Conservation (phyloP, 2,113 vertebrate genomes). For the Chiloscyllium plagiosum region DNA sequence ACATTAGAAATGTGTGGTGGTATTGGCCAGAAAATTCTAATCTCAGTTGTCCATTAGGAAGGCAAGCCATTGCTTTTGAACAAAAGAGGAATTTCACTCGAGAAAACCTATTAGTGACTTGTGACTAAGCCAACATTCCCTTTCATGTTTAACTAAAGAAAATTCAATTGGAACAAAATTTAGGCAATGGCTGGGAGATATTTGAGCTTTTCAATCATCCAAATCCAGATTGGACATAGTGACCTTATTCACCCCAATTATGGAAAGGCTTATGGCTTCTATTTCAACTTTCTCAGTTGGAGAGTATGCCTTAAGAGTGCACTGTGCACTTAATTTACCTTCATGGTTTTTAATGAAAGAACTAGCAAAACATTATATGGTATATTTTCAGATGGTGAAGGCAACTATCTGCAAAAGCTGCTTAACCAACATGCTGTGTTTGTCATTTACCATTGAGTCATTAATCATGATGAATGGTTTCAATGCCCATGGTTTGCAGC, state of each 20-base stretch:
- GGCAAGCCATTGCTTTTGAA: neutral
- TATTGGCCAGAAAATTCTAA: neutral
- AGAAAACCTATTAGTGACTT: neutral
- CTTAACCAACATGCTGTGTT: neutral
- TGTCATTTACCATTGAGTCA: neutral
- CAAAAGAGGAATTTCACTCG: neutral
- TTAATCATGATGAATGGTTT: neutral
- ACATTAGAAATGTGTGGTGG: neutral
- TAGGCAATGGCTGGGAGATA: neutral
- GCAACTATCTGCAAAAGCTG: neutral
- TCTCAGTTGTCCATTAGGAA: neutral
- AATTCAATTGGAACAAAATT: neutral
- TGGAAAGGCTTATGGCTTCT: neutral
- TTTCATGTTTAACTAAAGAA: neutral
- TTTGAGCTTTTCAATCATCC: neutral
- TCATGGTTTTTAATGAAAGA: conserved; percentile 20
- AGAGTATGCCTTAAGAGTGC: neutral
- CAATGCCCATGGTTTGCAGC: neutral
- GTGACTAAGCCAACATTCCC: neutral
- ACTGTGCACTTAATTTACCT: neutral
- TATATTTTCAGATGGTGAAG: neutral
- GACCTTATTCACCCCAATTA: conserved; percentile 1
- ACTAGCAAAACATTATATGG: neutral
- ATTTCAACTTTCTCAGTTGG: neutral
- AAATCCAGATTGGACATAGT: neutral